Base-by-base conservation (phyloP, 1,140 invertebrate genomes). In the Listronotus bonariensis region DNA sequence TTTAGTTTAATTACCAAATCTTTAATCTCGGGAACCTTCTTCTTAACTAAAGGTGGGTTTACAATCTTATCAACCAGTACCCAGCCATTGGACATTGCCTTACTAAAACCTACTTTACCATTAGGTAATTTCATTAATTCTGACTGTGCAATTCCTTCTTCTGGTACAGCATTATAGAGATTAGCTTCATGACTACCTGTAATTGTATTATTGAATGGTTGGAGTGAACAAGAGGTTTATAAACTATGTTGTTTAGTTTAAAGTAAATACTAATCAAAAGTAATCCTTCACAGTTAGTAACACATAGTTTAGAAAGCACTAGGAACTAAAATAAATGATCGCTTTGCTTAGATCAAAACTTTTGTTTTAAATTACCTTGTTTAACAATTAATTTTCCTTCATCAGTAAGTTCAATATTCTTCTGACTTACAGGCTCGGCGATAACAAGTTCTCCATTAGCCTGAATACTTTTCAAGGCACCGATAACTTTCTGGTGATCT, bases 21-120 rank as follows among this genome's bases (percentile, higher is more conserved):
- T 11, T 82, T 83, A 56, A 98, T 94, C 17, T 75, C 80, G 0
- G 88, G 79, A 26, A 92, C 87, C 80, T 92, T 93, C 49, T 67
- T 84, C 85, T 59, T 85, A 84, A 6, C 96, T 84, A 58, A 87
- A 75, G n/a, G 90, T 86, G 62, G 85, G 80, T 20, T 81, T 15
- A 75, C 82, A 49, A 78, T 86, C 81, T 98, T 97, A 72, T 96
- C 93, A 32, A 97, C 82, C 48, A 82, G 70, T 59, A 99, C 90
- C 97, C 97, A 99, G n/a, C 92, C 92, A 60, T 88, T 85, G 8
- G 90, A 88, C 87, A 99, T 91, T 6, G 97, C 97, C 85, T 99
- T 99, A 63, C 92, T 95, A 73, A 98, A 95, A 20, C 97, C 97
- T 60, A 99, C 87, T 82, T 98, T 97, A 15, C 89, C 92, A 85